A percentile compares a stretch with the other conserved stretches of the same genome.
These are phyloP conservation scores for Sinhomidia bicolor DNA, from an alignment of 2,888 invertebrate species.

Conservation along the genomic window DNA sequence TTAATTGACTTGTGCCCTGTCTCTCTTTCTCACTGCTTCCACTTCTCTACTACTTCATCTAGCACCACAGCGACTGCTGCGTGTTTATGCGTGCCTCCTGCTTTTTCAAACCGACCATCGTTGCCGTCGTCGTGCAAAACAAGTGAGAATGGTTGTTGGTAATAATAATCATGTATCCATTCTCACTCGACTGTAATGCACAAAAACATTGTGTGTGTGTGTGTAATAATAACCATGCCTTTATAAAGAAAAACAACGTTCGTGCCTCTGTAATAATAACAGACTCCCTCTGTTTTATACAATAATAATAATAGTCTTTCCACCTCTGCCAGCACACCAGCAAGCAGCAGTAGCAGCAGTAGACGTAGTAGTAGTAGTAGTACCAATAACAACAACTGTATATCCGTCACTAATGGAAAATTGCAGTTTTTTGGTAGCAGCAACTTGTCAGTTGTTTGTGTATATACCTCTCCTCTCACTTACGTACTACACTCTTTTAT, in stretches of 20 bases:
- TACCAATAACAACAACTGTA: constrained; percentile 49
- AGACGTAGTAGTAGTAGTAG: no score
- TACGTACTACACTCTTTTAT: constrained; percentile 21
- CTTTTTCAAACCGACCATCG: constrained; percentile 31
- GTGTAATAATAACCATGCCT: not conserved
- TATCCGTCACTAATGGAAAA: constrained; percentile 64
- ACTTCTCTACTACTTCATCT: not conserved
- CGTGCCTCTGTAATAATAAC: no score
- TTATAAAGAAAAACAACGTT: not conserved
- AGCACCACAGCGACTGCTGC: constrained; percentile 16
- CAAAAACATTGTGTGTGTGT: not conserved
- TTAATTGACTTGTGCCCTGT: constrained; percentile 60
- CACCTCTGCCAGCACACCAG: not conserved
- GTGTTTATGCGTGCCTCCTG: constrained; percentile 37
- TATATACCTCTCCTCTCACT: no score
- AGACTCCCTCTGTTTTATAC: not conserved
- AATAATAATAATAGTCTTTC: not conserved
- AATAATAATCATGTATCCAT: constrained; percentile 33
- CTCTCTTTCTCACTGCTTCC: not conserved
- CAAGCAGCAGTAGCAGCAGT: constrained; percentile 11
- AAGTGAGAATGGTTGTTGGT: constrained; percentile 16
- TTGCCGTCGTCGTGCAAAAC: constrained; percentile 8
- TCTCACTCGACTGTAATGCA: not conserved
- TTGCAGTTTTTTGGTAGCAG: constrained; percentile 44
- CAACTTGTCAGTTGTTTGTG: constrained; percentile 42